A percentile compares a stretch with the other conserved stretches of the same genome.
Conservation (phyloP, 2,797 vertebrate genomes). For the Oryzias dopingdopingensis region DNA sequence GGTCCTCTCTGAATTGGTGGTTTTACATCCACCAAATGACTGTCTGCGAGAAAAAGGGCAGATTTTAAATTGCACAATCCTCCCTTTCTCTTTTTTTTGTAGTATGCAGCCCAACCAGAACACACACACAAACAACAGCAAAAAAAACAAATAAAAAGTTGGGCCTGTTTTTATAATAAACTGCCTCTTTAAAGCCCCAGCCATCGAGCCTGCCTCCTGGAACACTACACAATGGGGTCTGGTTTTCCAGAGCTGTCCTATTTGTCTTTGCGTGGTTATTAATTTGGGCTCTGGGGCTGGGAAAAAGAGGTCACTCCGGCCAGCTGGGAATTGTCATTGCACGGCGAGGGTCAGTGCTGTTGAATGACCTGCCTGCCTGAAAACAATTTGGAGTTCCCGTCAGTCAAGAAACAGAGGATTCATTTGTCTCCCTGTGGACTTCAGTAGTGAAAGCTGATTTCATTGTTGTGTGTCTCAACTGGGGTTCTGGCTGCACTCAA, state of each 20-base stretch:
- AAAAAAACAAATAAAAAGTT: slow-evolving; percentile 17
- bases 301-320: slow-evolving; percentile 45
- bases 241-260: slow-evolving; percentile 40
- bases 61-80: slow-evolving; percentile 25
- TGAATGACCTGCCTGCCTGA: slow-evolving; percentile 30
- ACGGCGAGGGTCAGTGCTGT: slow-evolving; percentile 14
- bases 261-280: slow-evolving; percentile 56
- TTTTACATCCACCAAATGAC: slow-evolving; percentile 38
- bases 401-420: slow-evolving; percentile 30
- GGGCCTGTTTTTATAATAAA: slow-evolving; percentile 28
- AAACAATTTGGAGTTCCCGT: slow-evolving; percentile 28
- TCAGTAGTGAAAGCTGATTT: slow-evolving; percentile 18
- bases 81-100: slow-evolving; percentile 2
- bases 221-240: slow-evolving; percentile 49
- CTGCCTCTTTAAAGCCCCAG: slow-evolving; percentile 29
- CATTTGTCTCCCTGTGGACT: slow-evolving; percentile 26
- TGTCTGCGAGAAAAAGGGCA: slow-evolving; percentile 25
- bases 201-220: slow-evolving; percentile 44
- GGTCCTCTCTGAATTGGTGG: slow-evolving; percentile 37
- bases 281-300: slow-evolving; percentile 49
- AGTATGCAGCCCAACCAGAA: slow-evolving; percentile 22
- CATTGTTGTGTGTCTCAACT: slow-evolving; percentile 40
- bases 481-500: slow-evolving; percentile 29
- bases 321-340: slow-evolving; percentile 40
- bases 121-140: not conserved